These are phyloP conservation scores for Penelope pileata DNA, from an alignment of 2,113 vertebrate genomes.

Conservation along the genomic window DNA sequence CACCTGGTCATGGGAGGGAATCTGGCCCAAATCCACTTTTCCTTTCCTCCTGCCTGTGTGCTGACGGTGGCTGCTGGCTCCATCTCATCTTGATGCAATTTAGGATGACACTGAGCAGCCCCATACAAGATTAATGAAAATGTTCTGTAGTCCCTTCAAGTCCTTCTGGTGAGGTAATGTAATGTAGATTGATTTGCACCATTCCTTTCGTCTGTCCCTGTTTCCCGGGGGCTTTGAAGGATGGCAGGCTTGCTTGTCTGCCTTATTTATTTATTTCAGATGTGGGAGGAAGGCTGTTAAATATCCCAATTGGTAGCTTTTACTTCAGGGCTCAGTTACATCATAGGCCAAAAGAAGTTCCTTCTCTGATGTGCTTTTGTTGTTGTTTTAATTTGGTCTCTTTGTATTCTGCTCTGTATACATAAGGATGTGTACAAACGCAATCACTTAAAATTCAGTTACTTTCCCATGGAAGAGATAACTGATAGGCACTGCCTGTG, in stretches of 20 bases:
- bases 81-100: neutral
- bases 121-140: slow-evolving; percentile 31
- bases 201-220: neutral
- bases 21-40: neutral
- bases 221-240: neutral
- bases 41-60: neutral
- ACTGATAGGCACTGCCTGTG: neutral
- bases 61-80: neutral
- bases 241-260: neutral
- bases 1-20: too few species aligned
- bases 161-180: slow-evolving; percentile 29
- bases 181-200: slow-evolving; percentile 46
- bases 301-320: neutral
- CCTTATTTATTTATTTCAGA: slow-evolving; percentile 34
- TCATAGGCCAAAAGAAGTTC: neutral
- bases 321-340: neutral
- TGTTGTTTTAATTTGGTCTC: neutral
- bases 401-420: neutral
- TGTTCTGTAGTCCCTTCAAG: slow-evolving; percentile 18
- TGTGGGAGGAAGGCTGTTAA: neutral
- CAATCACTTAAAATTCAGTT: neutral
- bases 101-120: neutral
- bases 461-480: neutral
- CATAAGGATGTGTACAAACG: neutral
- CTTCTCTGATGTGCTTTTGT: neutral